Evolutionary conservation across 2,113 vertebrate species (phyloP), one percentile per base, ranked within the genome.

Genomic region (Mobula birostris): DNA sequence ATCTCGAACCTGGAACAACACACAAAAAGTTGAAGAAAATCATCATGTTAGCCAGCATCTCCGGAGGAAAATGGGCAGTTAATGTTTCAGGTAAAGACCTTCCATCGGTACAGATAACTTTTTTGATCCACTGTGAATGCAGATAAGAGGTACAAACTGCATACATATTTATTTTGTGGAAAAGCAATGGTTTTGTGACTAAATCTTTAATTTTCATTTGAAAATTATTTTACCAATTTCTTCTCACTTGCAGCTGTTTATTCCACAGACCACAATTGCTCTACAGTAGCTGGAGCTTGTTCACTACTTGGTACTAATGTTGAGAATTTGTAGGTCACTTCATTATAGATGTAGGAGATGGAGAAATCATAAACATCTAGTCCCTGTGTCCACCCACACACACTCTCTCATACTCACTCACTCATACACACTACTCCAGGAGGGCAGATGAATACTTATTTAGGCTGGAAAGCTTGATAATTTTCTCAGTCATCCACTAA

Each of bases 321-420:
- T 82, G 83, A 87, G 11, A 61, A 87, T 29, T 27, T 9, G 24
- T 14, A 88, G 85, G 24, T 61, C 12, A 88, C 58, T 32, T 66
- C 29, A 88, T 12, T 32, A 66, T 5, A 88, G 29, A 90, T 68
- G 61, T 15, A 24, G 63, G 85, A 90, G 61, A n/a, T 66, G 63
- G 12, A 90, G 82, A 63, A 90, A 90, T 66, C 85, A 90, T 68
- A 90, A 17, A 61, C 85, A 90, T 63, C 85, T n/a, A 90, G 14
- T 68, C 14, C 29, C 17, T 7, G 61, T 68, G 5, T 90, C 14
- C 58, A 88, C 58, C 24, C 24, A 56, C 40, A 83, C 82, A 83
- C 36, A 48, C 36, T 36, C 36, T 36, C 36, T 36, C 36, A 36
- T 36, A 36, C 36, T 36, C 3, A 48, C 48, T 48, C 48, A 48